Percentiles rank a stretch among this genome's conserved stretches.
phyloP scores from a whole-genome alignment of 2,797 vertebrate species.

The Chaetodon trifasciatus region DNA sequence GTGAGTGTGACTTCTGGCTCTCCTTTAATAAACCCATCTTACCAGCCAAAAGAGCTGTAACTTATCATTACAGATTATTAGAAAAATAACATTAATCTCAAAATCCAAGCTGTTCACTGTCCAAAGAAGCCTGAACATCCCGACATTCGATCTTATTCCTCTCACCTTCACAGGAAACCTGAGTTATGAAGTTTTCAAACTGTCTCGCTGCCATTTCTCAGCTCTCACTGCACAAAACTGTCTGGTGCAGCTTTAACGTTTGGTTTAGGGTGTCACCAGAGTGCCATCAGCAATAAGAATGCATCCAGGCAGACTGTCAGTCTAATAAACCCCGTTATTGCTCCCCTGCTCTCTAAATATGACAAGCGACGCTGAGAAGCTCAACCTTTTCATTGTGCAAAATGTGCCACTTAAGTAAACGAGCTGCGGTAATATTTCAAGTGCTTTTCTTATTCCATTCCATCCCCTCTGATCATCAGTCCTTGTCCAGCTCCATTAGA shows the following conservation, averaged over 20 bases:
- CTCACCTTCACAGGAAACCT: slow-evolving; percentile 3
- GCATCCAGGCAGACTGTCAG: slow-evolving; percentile 52
- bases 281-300: slow-evolving; percentile 53
- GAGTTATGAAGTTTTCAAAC: slow-evolving; percentile 31
- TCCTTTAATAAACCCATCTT: background rate
- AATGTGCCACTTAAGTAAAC: slow-evolving; percentile 72
- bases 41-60: background rate
- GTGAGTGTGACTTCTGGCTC: background rate
- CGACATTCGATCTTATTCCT: background rate
- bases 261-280: slow-evolving; percentile 45
- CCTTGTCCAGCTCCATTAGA: slow-evolving; percentile 76
- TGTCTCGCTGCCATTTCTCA: slow-evolving; percentile 3
- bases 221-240: slow-evolving; percentile 17
- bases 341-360: slow-evolving; percentile 66
- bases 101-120: background rate
- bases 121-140: background rate
- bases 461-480: slow-evolving; percentile 75
- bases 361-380: slow-evolving; percentile 55
- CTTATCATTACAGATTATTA: background rate
- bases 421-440: slow-evolving; percentile 64
- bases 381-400: slow-evolving; percentile 70
- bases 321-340: slow-evolving; percentile 66
- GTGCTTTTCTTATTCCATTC: slow-evolving; percentile 65
- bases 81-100: background rate
- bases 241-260: slow-evolving; percentile 7